phyloP scores from a whole-genome alignment of 2,797 vertebrate species.

The Acanthurus leucopareius region DNA sequence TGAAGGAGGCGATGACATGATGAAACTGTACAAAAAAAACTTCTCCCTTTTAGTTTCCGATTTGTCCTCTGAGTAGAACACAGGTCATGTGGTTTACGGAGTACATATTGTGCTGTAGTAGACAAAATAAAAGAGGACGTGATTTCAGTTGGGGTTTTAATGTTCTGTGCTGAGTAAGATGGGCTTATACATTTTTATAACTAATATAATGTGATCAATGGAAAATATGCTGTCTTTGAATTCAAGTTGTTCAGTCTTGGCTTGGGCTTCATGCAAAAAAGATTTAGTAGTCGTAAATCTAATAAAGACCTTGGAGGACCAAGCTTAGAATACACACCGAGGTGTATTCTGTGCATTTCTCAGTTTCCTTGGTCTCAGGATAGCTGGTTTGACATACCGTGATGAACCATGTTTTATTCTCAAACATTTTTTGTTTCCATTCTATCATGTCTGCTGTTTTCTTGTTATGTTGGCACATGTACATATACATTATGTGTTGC shows the following conservation, averaged over 20 bases:
- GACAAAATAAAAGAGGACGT: not conserved
- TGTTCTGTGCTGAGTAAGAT: not conserved
- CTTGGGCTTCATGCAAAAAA: not conserved
- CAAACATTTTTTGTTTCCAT: constrained; percentile 3
- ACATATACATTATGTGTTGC: not conserved
- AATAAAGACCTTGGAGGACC: constrained; percentile 20
- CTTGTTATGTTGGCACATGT: not conserved
- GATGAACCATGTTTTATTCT: constrained; percentile 16
- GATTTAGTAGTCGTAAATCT: not conserved
- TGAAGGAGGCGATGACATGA: no score
- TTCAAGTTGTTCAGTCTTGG: not conserved
- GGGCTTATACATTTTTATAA: not conserved
- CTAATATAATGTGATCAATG: constrained; percentile 6
- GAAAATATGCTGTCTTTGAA: not conserved
- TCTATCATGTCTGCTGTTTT: not conserved
- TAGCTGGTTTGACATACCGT: not conserved
- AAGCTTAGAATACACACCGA: not conserved
- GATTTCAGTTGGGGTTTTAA: constrained; percentile 11
- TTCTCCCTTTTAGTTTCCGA: not conserved
- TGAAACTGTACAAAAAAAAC: not conserved
- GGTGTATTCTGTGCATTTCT: not conserved
- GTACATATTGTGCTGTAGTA: not conserved
- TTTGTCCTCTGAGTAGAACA: not conserved
- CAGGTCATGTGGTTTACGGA: not conserved
- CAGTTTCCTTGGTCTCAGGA: not conserved